A percentile compares a stretch with the other conserved stretches of the same genome.
These are phyloP conservation scores for Dermochelys coriacea DNA, from an alignment of 2,797 vertebrate species.

Conservation along the genomic window DNA sequence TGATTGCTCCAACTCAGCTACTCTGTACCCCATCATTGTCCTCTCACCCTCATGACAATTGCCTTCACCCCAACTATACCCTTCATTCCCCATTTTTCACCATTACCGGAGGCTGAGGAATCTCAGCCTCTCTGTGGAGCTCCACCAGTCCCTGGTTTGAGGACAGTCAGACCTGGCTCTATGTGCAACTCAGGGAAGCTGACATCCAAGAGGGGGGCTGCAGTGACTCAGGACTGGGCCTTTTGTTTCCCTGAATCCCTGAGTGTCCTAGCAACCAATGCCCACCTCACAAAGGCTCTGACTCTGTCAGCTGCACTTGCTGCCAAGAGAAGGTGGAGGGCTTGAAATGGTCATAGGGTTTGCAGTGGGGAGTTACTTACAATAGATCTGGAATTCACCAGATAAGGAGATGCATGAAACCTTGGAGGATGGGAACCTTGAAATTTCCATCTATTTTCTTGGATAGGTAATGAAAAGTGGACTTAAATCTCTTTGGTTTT, in stretches of 20 bases:
- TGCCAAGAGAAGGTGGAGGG: not conserved
- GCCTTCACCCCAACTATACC: not conserved
- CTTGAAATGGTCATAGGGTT: not conserved
- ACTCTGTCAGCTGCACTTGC: not conserved
- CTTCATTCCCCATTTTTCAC: not conserved
- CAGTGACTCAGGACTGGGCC: not conserved
- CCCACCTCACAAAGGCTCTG: constrained; percentile 15
- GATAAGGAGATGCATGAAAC: not conserved
- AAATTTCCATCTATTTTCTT: not conserved
- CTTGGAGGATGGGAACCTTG: accelerated
- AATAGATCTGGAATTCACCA: not conserved
- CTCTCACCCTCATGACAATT: not conserved
- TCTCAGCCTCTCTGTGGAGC: not conserved
- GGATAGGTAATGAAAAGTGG: not conserved
- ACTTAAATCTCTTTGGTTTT: not conserved
- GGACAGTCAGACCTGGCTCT: not conserved
- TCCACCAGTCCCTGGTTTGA: constrained; percentile 10
- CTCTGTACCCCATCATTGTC: not conserved
- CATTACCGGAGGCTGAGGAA: not conserved
- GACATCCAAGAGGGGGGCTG: not conserved
- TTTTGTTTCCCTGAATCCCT: not conserved
- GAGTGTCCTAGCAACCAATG: constrained; percentile 26
- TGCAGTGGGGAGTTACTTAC: not conserved
- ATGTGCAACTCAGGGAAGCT: not conserved
- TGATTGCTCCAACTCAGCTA: not conserved